Conservation (phyloP, 2,888 invertebrate species). For the Axea sp. region DNA sequence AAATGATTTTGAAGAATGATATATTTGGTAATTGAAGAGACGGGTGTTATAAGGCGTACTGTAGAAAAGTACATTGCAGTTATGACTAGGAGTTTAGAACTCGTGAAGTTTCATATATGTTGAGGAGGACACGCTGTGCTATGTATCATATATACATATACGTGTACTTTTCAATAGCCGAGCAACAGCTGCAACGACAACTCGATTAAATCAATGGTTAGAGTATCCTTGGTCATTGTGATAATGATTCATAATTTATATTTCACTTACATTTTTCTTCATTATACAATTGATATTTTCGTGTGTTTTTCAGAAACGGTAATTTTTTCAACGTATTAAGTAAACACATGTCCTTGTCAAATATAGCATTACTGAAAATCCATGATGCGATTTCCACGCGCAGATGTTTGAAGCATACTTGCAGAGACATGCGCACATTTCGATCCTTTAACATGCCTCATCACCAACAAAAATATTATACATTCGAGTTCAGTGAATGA, state of each 20-base stretch:
- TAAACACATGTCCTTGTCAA: slow-evolving; percentile 50
- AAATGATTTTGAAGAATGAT: too few species aligned
- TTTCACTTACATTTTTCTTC: slow-evolving; percentile 41
- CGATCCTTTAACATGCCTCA: slow-evolving; percentile 10
- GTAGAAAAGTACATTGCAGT: too few species aligned
- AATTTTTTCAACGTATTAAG: slow-evolving; percentile 10
- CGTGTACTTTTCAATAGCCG: neutral
- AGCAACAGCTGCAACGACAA: slow-evolving; percentile 19
- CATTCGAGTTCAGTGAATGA: too few species aligned
- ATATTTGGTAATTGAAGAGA: too few species aligned
- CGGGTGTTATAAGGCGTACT: too few species aligned
- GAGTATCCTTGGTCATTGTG: neutral
- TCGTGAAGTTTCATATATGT: too few species aligned
- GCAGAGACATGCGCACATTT: slow-evolving; percentile 46
- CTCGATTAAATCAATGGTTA: slow-evolving; percentile 8
- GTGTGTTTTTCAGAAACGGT: neutral
- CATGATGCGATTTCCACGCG: slow-evolving; percentile 46
- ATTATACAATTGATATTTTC: slow-evolving; percentile 23
- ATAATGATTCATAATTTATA: neutral
- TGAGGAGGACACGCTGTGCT: too few species aligned
- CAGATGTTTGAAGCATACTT: slow-evolving; percentile 33
- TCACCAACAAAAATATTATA: too few species aligned
- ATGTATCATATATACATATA: too few species aligned
- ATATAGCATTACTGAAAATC: slow-evolving; percentile 52
- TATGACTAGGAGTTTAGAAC: too few species aligned